Percentiles rank a stretch among this genome's conserved stretches.
phyloP scores from a whole-genome alignment of 2,797 vertebrate genomes.

The Amblyopsis hoosieri region DNA sequence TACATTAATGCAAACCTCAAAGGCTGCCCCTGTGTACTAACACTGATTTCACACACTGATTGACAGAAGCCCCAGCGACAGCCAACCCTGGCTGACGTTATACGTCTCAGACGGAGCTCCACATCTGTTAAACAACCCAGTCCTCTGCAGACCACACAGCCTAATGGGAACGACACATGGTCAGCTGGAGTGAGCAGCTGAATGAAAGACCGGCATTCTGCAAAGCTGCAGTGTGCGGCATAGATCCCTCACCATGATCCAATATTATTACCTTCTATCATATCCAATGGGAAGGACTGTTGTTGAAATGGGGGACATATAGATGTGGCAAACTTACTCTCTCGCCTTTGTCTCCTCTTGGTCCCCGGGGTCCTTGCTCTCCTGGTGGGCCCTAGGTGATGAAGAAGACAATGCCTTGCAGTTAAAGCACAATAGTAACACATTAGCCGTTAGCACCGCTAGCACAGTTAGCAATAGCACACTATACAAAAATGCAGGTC shows the following conservation, averaged over 20 bases:
- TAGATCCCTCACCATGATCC: constrained; percentile 12
- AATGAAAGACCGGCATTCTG: constrained; percentile 51
- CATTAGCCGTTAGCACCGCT: neutral
- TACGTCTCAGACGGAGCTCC: constrained; percentile 40
- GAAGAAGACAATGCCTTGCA: constrained; percentile 5
- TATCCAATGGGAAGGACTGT: constrained; percentile 30
- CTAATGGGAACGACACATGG: constrained; percentile 59
- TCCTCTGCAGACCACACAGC: constrained; percentile 35
- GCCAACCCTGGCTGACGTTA: constrained; percentile 47
- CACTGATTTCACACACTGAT: constrained; percentile 41
- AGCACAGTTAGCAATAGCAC: no score
- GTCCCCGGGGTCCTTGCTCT: constrained; percentile 89
- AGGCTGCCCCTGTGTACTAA: constrained; percentile 14
- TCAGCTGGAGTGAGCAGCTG: constrained; percentile 35
- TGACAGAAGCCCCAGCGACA: constrained; percentile 34
- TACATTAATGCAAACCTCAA: constrained; percentile 56
- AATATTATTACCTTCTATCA: constrained; percentile 6
- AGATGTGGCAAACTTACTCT: constrained; percentile 75
- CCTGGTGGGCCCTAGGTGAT: constrained; percentile 87
- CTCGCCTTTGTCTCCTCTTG: constrained; percentile 90
- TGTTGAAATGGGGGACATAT: neutral
- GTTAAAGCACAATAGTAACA: constrained; percentile 14
- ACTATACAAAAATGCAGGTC: neutral
- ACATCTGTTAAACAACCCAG: constrained; percentile 62
- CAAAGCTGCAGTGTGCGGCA: constrained; percentile 34